A percentile compares a stretch with the other conserved stretches of the same genome.
Conservation (phyloP, 1,140 invertebrate species). For the Idris sp. region DNA sequence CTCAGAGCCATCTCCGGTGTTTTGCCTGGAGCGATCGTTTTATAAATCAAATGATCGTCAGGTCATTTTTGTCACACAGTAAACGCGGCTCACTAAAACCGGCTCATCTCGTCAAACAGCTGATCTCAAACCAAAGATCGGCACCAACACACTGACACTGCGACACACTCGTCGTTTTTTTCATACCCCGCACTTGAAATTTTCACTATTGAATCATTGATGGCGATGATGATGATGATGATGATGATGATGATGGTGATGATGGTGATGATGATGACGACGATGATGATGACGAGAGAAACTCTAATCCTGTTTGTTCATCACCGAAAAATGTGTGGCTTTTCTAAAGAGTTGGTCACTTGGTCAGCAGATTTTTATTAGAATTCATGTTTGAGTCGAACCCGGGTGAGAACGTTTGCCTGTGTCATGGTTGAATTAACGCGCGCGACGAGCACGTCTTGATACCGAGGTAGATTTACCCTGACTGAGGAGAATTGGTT, state of each 20-base stretch:
- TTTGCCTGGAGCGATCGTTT: slow-evolving; percentile 57
- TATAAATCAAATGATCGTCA: slow-evolving; percentile 63
- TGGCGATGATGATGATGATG: too few species aligned
- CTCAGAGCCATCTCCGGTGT: slow-evolving; percentile 76
- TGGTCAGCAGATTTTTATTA: too few species aligned
- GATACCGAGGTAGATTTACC: slow-evolving; percentile 75
- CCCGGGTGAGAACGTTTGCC: slow-evolving; percentile 40
- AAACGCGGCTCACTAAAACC: slow-evolving; percentile 14
- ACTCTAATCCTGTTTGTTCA: too few species aligned
- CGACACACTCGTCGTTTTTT: slow-evolving; percentile 1
- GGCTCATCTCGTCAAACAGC: slow-evolving; percentile 9
- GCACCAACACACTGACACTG: slow-evolving; percentile 35
- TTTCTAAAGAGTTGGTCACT: too few species aligned
- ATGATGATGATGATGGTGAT: too few species aligned
- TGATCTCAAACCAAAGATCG: background rate
- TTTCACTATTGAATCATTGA: too few species aligned
- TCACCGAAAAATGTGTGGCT: too few species aligned
- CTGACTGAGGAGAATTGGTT: slow-evolving; percentile 75
- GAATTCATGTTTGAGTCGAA: too few species aligned
- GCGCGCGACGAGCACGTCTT: slow-evolving; percentile 70
- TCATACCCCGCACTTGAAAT: slow-evolving; percentile 5
- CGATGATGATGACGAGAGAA: too few species aligned
- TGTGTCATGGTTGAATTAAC: slow-evolving; percentile 56
- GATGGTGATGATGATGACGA: too few species aligned
- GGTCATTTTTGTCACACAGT: too few species aligned